Evolutionary conservation across 1,140 invertebrate species (phyloP).

Genomic region (Ceratosolen fusciceps): DNA sequence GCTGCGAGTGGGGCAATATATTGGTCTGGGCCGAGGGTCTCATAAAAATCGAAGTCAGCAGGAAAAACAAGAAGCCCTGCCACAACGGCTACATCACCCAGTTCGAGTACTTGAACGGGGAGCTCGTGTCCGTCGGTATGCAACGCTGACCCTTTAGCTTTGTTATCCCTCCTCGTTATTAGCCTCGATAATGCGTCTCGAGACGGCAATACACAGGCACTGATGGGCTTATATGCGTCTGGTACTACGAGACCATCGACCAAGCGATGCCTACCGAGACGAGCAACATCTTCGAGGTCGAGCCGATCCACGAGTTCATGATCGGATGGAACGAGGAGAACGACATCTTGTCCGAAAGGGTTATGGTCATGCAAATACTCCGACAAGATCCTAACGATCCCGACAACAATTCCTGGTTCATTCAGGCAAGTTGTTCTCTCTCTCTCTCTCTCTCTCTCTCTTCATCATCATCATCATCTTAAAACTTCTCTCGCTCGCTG

Average conservation of each 20-base stretch:
- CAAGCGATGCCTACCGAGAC: constrained; percentile 84
- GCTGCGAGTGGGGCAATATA: constrained; percentile 91
- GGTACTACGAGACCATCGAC: constrained; percentile 91
- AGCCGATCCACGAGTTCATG: constrained; percentile 84
- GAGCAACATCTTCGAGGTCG: constrained; percentile 83
- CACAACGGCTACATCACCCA: constrained; percentile 82
- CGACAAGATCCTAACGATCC: constrained; percentile 70
- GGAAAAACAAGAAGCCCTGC: constrained; percentile 79
- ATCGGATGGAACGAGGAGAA: constrained; percentile 67
- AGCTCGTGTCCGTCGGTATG: constrained; percentile 75
- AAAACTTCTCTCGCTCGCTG: too few relatives aligned
- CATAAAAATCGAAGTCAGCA: constrained; percentile 85
- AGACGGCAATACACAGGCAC: constrained; percentile 69
- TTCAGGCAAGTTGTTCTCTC: constrained; percentile 74
- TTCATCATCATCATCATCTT: too few relatives aligned
- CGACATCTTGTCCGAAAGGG: constrained; percentile 52
- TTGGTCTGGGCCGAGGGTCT: constrained; percentile 89
- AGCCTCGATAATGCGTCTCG: too few relatives aligned
- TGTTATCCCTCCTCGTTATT: neutral
- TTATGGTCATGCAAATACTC: constrained; percentile 73
- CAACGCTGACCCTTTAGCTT: neutral
- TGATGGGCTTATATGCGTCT: constrained; percentile 87
- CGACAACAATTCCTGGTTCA: constrained; percentile 76
- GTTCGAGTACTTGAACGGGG: constrained; percentile 79
- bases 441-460: too few relatives aligned